A percentile compares a stretch with the other conserved stretches of the same genome.
phyloP scores from a whole-genome alignment of 2,888 invertebrate species.

The Leptopilina myrica region DNA sequence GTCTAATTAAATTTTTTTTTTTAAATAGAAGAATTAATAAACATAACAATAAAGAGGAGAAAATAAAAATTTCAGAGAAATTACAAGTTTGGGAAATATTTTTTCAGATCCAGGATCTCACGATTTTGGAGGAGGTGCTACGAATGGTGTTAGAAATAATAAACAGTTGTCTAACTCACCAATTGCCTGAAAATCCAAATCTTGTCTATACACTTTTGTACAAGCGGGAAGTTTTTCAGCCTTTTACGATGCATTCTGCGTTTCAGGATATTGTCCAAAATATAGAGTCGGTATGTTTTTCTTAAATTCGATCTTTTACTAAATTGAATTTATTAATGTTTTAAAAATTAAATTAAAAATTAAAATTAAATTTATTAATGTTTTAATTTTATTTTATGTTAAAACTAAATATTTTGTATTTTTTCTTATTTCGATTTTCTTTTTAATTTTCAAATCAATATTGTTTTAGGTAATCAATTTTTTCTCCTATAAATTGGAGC shows the following conservation, averaged over 20 bases:
- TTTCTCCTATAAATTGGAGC: constrained; percentile 82
- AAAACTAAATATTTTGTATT: too few species aligned
- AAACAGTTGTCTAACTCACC: constrained; percentile 94
- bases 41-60: too few species aligned
- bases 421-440: too few species aligned
- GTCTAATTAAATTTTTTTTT: neutral
- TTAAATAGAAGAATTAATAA: neutral
- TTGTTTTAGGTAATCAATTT: constrained; percentile 81
- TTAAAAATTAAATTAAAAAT: too few species aligned
- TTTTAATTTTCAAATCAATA: too few species aligned
- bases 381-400: too few species aligned
- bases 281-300: constrained; percentile 88
- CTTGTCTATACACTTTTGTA: constrained; percentile 97
- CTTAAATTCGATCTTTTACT: neutral
- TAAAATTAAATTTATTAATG: too few species aligned
- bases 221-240: constrained; percentile 92
- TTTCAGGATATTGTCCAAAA: constrained; percentile 97
- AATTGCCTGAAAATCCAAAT: constrained; percentile 92
- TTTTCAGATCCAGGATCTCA: constrained; percentile 89
- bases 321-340: too few species aligned
- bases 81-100: neutral
- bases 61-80: too few species aligned
- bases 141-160: constrained; percentile 98
- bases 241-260: constrained; percentile 90
- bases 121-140: constrained; percentile 96